phyloP scores from a whole-genome alignment of 1,140 invertebrate genomes.

The Atta colombica region DNA sequence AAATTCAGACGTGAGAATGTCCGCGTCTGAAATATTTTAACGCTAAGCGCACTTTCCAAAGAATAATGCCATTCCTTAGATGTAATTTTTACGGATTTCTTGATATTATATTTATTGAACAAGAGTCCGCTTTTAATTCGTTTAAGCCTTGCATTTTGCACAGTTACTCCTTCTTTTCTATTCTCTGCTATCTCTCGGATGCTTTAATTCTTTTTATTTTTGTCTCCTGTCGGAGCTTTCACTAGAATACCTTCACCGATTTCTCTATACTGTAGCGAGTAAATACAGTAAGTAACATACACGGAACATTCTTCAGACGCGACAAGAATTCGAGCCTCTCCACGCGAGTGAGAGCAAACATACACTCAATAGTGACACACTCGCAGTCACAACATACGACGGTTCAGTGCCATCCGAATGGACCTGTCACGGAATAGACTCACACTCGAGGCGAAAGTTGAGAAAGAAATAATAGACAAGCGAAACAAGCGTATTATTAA shows the following conservation, averaged over 20 bases:
- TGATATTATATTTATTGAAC: slow-evolving; percentile 33
- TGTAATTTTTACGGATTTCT: slow-evolving; percentile 11
- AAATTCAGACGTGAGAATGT: slow-evolving; percentile 32
- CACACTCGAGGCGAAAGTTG: slow-evolving; percentile 57
- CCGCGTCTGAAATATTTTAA: slow-evolving; percentile 16
- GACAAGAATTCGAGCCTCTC: slow-evolving; percentile 14
- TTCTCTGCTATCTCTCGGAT: neutral
- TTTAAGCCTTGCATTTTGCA: neutral
- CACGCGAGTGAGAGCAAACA: neutral
- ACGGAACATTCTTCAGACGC: slow-evolving; percentile 32
- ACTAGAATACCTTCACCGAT: neutral
- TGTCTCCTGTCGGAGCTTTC: no score
- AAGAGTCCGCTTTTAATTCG: neutral
- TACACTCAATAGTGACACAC: slow-evolving; percentile 49
- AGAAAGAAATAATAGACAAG: slow-evolving; percentile 56
- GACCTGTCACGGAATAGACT: slow-evolving; percentile 47
- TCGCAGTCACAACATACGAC: slow-evolving; percentile 46
- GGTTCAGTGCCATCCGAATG: slow-evolving; percentile 49
- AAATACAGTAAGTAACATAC: neutral
- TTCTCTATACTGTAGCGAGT: neutral
- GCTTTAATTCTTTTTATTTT: slow-evolving; percentile 1
- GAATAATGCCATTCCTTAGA: slow-evolving; percentile 15
- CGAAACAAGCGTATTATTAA: slow-evolving; percentile 31
- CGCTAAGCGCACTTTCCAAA: neutral
- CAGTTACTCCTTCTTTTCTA: neutral